phyloP scores from a whole-genome alignment of 2,888 invertebrate species.

The Orthosia incerta region DNA sequence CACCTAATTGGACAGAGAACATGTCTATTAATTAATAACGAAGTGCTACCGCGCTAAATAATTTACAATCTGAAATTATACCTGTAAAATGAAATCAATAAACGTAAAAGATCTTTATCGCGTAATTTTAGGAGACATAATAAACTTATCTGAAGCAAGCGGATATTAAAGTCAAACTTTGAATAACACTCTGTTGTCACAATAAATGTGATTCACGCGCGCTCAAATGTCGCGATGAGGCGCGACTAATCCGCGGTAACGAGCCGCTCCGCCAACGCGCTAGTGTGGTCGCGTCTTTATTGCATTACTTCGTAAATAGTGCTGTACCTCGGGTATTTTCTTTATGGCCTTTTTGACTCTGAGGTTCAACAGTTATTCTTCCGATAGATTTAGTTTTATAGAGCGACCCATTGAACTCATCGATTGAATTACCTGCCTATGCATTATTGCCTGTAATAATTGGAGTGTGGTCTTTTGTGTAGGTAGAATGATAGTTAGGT shows the following conservation, averaged over 20 bases:
- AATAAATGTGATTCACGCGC: conserved; percentile 66
- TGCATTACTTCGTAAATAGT: conserved; percentile 50
- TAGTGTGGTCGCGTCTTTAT: conserved; percentile 75
- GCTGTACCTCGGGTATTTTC: conserved; percentile 28
- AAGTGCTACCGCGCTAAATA: conserved; percentile 22
- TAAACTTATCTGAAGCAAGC: conserved; percentile 36
- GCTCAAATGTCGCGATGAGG: conserved; percentile 72
- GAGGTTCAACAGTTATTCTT: conserved; percentile 30
- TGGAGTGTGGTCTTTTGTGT: not conserved
- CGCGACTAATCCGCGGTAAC: conserved; percentile 80
- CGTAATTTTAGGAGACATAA: conserved; percentile 51
- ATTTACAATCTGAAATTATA: conserved; percentile 34
- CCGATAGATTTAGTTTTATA: conserved; percentile 28
- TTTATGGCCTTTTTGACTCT: conserved; percentile 7
- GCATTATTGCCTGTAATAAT: conserved; percentile 1
- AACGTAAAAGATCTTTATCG: conserved; percentile 33
- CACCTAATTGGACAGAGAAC: not conserved
- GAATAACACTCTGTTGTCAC: conserved; percentile 59
- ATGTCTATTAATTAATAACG: conserved; percentile 15
- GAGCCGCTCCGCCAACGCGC: conserved; percentile 75
- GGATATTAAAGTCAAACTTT: conserved; percentile 45
- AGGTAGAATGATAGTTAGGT: not conserved
- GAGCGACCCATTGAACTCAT: conserved; percentile 25
- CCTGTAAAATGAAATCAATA: conserved; percentile 35
- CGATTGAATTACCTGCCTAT: conserved; percentile 19